Evolutionary conservation across 2,113 vertebrate species (phyloP).

Genomic region (Meriones unguiculatus): DNA sequence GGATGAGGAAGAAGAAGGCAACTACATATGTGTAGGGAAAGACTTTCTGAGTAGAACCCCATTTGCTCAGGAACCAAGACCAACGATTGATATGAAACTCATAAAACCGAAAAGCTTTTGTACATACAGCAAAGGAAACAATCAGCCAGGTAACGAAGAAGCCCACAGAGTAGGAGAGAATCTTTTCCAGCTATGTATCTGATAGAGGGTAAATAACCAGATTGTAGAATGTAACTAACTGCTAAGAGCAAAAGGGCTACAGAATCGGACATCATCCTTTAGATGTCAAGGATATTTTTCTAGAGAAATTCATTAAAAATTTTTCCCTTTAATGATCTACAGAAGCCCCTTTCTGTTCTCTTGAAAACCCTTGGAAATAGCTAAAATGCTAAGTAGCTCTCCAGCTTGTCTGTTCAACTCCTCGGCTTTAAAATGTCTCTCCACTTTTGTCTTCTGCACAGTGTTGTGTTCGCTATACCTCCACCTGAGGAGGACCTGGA

Average conservation of each 20-base stretch:
- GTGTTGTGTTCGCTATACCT: neutral
- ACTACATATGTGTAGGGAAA: too few relatives aligned
- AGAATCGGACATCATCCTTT: slow-evolving; percentile 20
- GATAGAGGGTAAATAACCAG: neutral
- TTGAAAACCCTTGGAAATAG: slow-evolving; percentile 31
- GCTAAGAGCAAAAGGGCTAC: neutral
- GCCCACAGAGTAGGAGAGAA: neutral
- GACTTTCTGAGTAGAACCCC: neutral
- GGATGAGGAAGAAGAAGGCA: neutral
- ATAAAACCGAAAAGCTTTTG: neutral
- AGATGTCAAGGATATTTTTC: slow-evolving; percentile 16
- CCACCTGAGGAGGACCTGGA: slow-evolving; percentile 33
- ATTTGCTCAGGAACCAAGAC: neutral
- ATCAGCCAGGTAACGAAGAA: neutral
- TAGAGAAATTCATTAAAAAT: neutral
- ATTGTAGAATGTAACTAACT: neutral
- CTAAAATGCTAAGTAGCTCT: neutral
- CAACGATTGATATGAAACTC: neutral
- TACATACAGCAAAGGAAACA: neutral
- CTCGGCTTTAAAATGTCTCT: neutral
- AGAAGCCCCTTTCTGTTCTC: neutral
- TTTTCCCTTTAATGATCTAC: neutral
- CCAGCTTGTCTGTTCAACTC: neutral
- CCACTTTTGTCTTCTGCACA: neutral
- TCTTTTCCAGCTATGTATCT: neutral